A percentile compares a stretch with the other conserved stretches of the same genome.
phyloP scores from a whole-genome alignment of 2,113 vertebrate genomes.

The Glareola pratincola region DNA sequence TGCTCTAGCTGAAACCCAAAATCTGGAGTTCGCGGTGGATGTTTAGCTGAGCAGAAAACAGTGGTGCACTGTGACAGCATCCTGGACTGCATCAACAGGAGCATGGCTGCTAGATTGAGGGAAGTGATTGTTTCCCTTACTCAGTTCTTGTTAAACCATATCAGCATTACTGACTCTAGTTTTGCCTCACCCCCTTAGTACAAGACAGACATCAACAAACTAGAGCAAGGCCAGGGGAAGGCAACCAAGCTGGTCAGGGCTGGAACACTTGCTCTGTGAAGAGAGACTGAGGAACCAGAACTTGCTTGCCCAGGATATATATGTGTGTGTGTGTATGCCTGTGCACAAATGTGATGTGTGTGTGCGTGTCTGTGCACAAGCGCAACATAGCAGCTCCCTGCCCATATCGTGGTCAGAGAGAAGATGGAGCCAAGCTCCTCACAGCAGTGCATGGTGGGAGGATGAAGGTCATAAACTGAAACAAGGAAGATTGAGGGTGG shows the following conservation, averaged over 20 bases:
- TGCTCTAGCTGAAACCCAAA: background rate
- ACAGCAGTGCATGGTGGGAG: background rate
- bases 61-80: background rate
- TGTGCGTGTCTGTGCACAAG: fast-evolving
- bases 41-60: background rate
- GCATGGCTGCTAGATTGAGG: background rate
- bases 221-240: background rate
- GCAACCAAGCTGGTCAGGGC: background rate
- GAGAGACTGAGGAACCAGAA: background rate
- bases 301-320: background rate
- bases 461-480: background rate
- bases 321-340: too few relatives aligned
- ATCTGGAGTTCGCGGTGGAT: background rate
- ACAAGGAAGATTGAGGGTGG: background rate
- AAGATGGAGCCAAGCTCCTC: background rate
- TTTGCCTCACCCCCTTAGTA: background rate
- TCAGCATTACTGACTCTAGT: background rate
- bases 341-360: too few relatives aligned
- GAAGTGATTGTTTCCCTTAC: background rate
- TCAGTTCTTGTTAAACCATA: background rate
- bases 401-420: background rate
- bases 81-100: background rate
- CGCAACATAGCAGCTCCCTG: background rate
- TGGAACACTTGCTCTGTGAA: background rate
- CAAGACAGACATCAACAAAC: background rate